Conservation (phyloP, 2,797 vertebrate genomes). For the Melanotaenia parkinsoni region DNA sequence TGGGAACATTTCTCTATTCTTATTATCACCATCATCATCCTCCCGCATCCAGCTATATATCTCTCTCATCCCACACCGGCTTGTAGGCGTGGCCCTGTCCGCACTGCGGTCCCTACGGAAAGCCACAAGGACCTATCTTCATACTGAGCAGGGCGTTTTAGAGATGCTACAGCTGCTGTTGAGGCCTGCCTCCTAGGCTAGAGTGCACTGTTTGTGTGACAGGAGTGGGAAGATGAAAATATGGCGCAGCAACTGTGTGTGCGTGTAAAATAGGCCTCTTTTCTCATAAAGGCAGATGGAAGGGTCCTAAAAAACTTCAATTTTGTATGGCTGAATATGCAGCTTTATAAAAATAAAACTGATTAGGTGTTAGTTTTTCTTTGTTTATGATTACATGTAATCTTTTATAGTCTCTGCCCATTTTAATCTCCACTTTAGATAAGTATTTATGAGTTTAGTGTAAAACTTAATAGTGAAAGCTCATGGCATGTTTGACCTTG, state of each 20-base stretch:
- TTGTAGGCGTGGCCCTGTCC: constrained; percentile 94
- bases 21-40: constrained; percentile 38
- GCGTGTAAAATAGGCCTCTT: background rate
- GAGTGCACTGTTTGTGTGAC: constrained; percentile 18
- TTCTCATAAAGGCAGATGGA: background rate
- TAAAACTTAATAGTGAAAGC: background rate
- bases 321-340: background rate
- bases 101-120: constrained; percentile 97
- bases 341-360: background rate
- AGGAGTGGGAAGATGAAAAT: constrained; percentile 3
- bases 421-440: background rate
- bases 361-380: background rate
- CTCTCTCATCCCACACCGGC: constrained; percentile 79
- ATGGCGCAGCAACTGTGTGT: constrained; percentile 49
- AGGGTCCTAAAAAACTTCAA: background rate
- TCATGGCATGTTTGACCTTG: background rate
- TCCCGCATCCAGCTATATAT: constrained; percentile 58
- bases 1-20: constrained; percentile 39
- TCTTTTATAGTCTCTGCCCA: background rate
- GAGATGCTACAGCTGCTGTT: constrained; percentile 38
- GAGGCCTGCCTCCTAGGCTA: constrained; percentile 26
- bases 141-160: constrained; percentile 78
- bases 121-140: constrained; percentile 82
- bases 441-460: background rate
- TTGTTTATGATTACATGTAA: background rate